Conservation (phyloP, 2,797 vertebrate genomes). For the Gambusia yucatana region DNA sequence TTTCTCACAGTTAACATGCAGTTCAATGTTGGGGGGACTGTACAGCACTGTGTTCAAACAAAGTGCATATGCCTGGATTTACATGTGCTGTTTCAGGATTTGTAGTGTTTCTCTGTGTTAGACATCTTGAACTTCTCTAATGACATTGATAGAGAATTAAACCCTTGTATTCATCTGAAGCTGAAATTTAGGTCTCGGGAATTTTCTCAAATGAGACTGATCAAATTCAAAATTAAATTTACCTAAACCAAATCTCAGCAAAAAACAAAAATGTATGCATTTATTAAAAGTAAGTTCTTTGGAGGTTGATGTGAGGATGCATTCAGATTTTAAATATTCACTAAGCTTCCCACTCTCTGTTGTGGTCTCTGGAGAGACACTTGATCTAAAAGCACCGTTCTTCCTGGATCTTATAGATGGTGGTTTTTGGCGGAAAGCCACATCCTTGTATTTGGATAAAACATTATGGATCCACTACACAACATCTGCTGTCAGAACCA, state of each 20-base stretch:
- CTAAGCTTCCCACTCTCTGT: neutral
- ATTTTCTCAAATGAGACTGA: conserved; percentile 25
- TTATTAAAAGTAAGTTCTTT: conserved; percentile 19
- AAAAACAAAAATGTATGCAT: conserved; percentile 16
- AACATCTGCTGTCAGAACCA: conserved; percentile 51
- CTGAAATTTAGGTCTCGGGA: conserved; percentile 5
- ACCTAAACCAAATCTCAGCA: conserved; percentile 10
- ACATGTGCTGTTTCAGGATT: neutral
- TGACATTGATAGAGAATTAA: conserved; percentile 25
- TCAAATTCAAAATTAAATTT: neutral
- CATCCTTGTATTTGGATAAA: conserved; percentile 60
- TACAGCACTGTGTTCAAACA: conserved; percentile 26
- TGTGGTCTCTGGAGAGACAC: conserved; percentile 29
- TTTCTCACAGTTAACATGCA: conserved; percentile 59
- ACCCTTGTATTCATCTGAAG: conserved; percentile 17
- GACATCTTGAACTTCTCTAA: conserved; percentile 22
- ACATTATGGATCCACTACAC: conserved; percentile 53
- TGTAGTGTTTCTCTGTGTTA: conserved; percentile 7
- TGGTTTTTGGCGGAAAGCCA: conserved; percentile 55
- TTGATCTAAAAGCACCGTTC: conserved; percentile 44
- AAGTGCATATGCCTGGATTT: conserved; percentile 9
- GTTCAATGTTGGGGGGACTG: conserved; percentile 51
- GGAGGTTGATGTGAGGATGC: conserved; percentile 11
- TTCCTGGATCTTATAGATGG: conserved; percentile 32
- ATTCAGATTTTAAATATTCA: conserved; percentile 37